These are phyloP conservation scores for Synaphobranchus kaupii DNA, from an alignment of 2,797 vertebrate species.

Conservation along the genomic window DNA sequence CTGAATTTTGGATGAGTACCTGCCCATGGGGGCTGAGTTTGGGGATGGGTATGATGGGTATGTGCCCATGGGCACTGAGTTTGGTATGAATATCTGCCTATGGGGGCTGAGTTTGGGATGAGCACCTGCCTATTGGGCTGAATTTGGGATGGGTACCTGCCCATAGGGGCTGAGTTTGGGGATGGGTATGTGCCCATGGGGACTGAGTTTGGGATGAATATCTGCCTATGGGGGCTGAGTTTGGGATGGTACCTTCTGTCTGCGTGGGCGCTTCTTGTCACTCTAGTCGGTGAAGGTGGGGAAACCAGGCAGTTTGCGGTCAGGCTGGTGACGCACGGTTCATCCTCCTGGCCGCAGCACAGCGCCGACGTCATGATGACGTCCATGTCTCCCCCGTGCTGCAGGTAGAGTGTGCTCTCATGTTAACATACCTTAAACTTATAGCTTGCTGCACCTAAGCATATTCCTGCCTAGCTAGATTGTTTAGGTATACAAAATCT, in stretches of 20 bases:
- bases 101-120: not conserved
- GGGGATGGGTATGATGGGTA: not conserved
- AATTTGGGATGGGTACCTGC: not conserved
- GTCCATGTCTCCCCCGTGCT: slow-evolving; percentile 85
- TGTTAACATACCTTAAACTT: no score
- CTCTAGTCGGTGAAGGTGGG: slow-evolving; percentile 76
- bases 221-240: not conserved
- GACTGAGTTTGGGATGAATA: not conserved
- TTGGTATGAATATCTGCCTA: not conserved
- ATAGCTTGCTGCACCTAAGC: no score
- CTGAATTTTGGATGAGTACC: not conserved
- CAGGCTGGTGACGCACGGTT: slow-evolving; percentile 74
- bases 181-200: not conserved
- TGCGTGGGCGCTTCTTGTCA: slow-evolving; percentile 72
- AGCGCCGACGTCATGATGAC: slow-evolving; percentile 75
- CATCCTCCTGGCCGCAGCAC: slow-evolving; percentile 76
- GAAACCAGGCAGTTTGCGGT: slow-evolving; percentile 69
- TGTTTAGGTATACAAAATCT: no score
- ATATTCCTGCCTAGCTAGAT: no score
- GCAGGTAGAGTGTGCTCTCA: slow-evolving; percentile 75
- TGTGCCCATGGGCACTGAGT: not conserved
- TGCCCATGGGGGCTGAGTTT: not conserved
- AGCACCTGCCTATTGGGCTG: not conserved
- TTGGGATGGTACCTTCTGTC: slow-evolving; percentile 73
- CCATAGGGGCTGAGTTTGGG: not conserved